Base-by-base conservation (phyloP, 2,797 vertebrate genomes). In the Coilia nasus region DNA sequence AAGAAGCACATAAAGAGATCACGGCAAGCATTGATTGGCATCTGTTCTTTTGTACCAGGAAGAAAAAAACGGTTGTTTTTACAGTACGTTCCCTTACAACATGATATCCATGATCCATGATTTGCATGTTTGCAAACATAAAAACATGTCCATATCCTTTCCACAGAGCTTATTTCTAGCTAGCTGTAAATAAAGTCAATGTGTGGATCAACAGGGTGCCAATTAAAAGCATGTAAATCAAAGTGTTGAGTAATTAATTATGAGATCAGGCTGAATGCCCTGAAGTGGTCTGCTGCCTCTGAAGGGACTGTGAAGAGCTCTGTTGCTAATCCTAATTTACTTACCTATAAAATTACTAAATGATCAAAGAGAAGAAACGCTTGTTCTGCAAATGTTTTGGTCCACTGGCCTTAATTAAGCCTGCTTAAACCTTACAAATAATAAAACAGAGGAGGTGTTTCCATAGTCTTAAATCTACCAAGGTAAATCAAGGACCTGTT, bases 221-320 rank as follows among this genome's bases (percentile, higher is more conserved):
- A 88, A 88, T 90, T 88, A 89, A 84, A 62, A 60, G 59, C 56
- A 78, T 56, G 47, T 85, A 85, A 71, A 78, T 88, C 84, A 86
- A 62, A 59, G 47, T 50, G 84, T 80, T 81, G 85, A 67, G 71
- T 56, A 86, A 88, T 59, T 80, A 80, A 83, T 60, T 78, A 71
- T 83, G 71, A 84, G 71, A 82, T 82, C 85, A 75, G n/a, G 60
- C 28, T 44, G 81, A 19, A 23, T 47, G 21, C 75, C 47, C 57
- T 23, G 47, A 75, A 17, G 64, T 11, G 23, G 25, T 10, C 59
- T 64, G 23, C 25, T 21, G 25, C 62, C 62, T 11, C 62, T 64
- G 62, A 14, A 67, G 31, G 60, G n/a, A 62, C 60, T 23, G 60
- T 62, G 60, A 62, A 25, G 62, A 67, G 25, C 12, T 44, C 25